Evolutionary conservation across 2,888 invertebrate genomes (phyloP).

Genomic region (Oscheius myriophilus): DNA sequence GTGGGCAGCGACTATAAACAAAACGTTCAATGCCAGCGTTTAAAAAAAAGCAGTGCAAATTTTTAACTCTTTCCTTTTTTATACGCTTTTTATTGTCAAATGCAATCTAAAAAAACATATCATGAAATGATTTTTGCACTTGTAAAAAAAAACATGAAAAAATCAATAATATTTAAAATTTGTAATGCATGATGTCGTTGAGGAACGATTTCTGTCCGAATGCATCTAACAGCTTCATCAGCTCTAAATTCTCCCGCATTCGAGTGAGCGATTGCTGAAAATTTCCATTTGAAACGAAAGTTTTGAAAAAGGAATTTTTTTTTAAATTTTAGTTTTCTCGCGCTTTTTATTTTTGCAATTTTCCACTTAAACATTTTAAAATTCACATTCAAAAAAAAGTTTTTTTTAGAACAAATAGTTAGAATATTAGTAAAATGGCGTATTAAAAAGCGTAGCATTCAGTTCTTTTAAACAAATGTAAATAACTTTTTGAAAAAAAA

Average conservation of each 20-base stretch:
- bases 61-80: too few species aligned
- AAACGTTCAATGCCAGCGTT: too few species aligned
- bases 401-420: too few species aligned
- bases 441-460: too few species aligned
- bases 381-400: too few species aligned
- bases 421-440: slow-evolving; percentile 29
- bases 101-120: neutral
- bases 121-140: neutral
- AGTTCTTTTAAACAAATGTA: neutral
- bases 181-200: slow-evolving; percentile 31
- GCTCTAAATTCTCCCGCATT: slow-evolving; percentile 42
- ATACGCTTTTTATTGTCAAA: neutral
- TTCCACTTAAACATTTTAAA: too few species aligned
- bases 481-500: neutral
- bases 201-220: slow-evolving; percentile 35
- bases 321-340: too few species aligned
- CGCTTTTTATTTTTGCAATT: too few species aligned
- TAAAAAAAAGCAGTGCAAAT: too few species aligned
- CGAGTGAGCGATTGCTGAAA: slow-evolving; percentile 38
- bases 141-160: neutral
- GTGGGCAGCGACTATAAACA: too few species aligned
- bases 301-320: neutral
- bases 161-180: neutral
- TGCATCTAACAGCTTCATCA: slow-evolving; percentile 37
- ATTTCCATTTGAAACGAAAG: slow-evolving; percentile 1